These are phyloP conservation scores for Caenorhabditis plicata DNA, from an alignment of 2,888 invertebrate species.

Conservation along the genomic window DNA sequence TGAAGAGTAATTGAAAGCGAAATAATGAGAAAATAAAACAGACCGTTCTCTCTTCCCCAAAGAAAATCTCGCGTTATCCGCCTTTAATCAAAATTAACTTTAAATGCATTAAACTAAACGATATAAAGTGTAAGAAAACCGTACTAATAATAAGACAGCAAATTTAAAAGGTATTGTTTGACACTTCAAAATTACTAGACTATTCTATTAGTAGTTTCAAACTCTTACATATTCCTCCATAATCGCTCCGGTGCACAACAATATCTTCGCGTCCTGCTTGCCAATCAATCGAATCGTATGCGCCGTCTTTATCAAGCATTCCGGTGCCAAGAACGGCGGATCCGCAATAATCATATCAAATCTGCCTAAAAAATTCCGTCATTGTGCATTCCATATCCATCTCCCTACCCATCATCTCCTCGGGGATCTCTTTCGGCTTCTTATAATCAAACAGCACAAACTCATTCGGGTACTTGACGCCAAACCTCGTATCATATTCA, in stretches of 20 bases:
- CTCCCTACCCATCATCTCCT: conserved; percentile 69
- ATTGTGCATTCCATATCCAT: not conserved
- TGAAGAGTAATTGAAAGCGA: too few relatives aligned
- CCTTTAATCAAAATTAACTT: too few relatives aligned
- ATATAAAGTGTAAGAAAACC: too few relatives aligned
- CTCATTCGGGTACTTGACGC: conserved; percentile 73
- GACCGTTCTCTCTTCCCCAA: too few relatives aligned
- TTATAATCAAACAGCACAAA: conserved; percentile 84
- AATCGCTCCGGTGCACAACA: conserved; percentile 82
- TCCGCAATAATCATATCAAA: conserved; percentile 84
- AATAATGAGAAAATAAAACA: too few relatives aligned
- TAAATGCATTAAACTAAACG: too few relatives aligned
- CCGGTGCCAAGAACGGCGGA: conserved; percentile 90
- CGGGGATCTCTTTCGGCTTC: conserved; percentile 74
- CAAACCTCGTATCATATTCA: conserved; percentile 84
- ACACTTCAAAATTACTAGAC: too few relatives aligned
- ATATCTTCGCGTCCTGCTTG: conserved; percentile 74
- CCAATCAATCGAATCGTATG: conserved; percentile 77
- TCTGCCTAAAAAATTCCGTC: conserved; percentile 5
- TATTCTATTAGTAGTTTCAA: too few relatives aligned
- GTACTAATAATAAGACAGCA: too few relatives aligned
- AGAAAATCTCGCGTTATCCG: too few relatives aligned
- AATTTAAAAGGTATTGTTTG: too few relatives aligned
- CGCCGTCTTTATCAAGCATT: conserved; percentile 83
- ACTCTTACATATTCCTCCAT: conserved; percentile 75